A percentile compares a stretch with the other conserved stretches of the same genome.
Conservation (phyloP, 2,888 invertebrate genomes). For the Campoplex nolae region DNA sequence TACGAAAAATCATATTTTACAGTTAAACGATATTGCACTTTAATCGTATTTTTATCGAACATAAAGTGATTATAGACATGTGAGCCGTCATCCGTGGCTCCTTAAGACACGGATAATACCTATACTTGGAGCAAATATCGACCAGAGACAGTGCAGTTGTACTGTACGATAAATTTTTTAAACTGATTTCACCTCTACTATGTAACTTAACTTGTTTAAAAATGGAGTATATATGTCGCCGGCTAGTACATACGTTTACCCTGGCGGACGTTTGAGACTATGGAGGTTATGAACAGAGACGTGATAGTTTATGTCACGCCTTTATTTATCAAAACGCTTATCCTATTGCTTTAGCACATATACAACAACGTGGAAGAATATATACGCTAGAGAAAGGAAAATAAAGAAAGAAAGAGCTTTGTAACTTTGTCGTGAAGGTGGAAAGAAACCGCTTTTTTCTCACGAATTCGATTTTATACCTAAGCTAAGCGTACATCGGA, state of each 20-base stretch:
- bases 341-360: constrained; percentile 21
- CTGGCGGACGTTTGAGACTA: background rate
- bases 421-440: constrained; percentile 51
- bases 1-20: background rate
- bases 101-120: constrained; percentile 45
- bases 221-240: background rate
- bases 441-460: constrained; percentile 18
- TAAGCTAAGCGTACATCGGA: constrained; percentile 5
- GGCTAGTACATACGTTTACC: background rate
- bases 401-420: background rate
- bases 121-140: constrained; percentile 57
- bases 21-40: background rate
- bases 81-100: background rate
- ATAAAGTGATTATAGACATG: background rate
- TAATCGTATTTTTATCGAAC: background rate
- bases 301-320: constrained; percentile 52
- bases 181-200: constrained; percentile 39
- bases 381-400: background rate
- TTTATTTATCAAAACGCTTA: constrained; percentile 51
- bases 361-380: constrained; percentile 37
- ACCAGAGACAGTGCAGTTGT: constrained; percentile 50
- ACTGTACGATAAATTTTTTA: constrained; percentile 62
- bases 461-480: constrained; percentile 27
- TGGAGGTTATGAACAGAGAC: constrained; percentile 18
- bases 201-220: constrained; percentile 16